These are phyloP conservation scores for Ceyx melanurus DNA, from an alignment of 2,113 vertebrate genomes.

Conservation along the genomic window DNA sequence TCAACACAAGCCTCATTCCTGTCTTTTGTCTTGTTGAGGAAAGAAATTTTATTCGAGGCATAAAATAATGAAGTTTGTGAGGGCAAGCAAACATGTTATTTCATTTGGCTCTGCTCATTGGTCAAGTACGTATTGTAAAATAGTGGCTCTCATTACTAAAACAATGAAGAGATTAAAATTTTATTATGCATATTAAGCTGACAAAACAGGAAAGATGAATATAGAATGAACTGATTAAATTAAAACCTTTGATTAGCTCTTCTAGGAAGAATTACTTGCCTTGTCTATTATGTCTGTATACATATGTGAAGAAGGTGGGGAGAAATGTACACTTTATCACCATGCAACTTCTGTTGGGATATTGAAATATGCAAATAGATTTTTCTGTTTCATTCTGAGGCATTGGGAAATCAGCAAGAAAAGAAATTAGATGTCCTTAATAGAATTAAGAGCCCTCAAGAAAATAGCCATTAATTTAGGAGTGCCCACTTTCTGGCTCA, in stretches of 20 bases:
- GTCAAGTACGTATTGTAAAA: conserved; percentile 14
- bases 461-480: conserved; percentile 33
- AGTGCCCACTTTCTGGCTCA: not conserved
- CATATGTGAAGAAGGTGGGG: not conserved
- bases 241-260: conserved; percentile 38
- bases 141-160: conserved; percentile 28
- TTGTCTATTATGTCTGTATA: not conserved
- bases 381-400: conserved; percentile 12
- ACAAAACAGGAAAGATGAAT: not conserved
- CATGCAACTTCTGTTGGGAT: not conserved
- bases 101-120: not conserved
- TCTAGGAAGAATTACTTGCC: conserved; percentile 13
- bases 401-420: conserved; percentile 17
- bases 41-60: not conserved
- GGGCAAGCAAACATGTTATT: not conserved
- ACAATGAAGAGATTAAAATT: conserved; percentile 44
- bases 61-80: not conserved
- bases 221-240: conserved; percentile 40
- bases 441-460: conserved; percentile 18
- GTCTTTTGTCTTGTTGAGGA: not conserved
- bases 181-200: not conserved
- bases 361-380: conserved; percentile 9
- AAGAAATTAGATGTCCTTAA: conserved; percentile 12
- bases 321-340: conserved; percentile 11
- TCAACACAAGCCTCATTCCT: not conserved